Base-by-base conservation (phyloP, 2,888 invertebrate species). In the Agonopterix arenella region DNA sequence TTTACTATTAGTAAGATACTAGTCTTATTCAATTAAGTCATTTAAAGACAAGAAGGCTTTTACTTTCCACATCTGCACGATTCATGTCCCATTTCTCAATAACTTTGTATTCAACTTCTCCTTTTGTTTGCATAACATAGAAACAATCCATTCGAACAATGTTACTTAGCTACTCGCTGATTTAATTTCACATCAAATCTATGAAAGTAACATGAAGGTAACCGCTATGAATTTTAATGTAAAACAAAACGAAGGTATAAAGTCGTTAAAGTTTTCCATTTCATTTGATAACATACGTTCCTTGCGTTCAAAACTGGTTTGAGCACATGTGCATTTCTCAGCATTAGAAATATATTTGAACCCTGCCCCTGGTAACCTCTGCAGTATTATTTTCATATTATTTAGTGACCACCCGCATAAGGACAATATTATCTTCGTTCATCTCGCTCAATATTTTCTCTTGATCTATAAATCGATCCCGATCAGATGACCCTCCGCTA, bases 371-470 rank as follows among this genome's bases (percentile, higher is more conserved):
- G 9, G 9, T 40, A 40, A 40, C 40, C 43, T 11, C 44, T 46
- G 36, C 40, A 45, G 41, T 11, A 47, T 52, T 52, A 49, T 61
- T 66, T 61, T 65, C 61, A 59, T 66, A 60, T 63, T 62, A 64
- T 61, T 60, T 58, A 67, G 58, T 67, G 68, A 64, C 68, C 70
- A 65, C 66, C 66, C 66, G 59, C 57, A 55, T 55, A 62, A 65
- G 60, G 58, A 61, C 62, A 62, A 56, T 58, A 53, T 49, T 51
- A 53, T 51, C 79, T 73, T 55, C 59, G 66, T 66, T 70, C 69
- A 79, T 80, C 76, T 78, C 63, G 70, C 68, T 74, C 76, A 74
- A 73, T 80, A 81, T 84, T 82, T 82, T 80, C 79, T 75, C 73
- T 68, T 75, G 76, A 78, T 76, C 70, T 69, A 74, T 73, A 74